A percentile compares a stretch with the other conserved stretches of the same genome.
Conservation (phyloP, 2,113 vertebrate species). For the Eptesicus fuscus region DNA sequence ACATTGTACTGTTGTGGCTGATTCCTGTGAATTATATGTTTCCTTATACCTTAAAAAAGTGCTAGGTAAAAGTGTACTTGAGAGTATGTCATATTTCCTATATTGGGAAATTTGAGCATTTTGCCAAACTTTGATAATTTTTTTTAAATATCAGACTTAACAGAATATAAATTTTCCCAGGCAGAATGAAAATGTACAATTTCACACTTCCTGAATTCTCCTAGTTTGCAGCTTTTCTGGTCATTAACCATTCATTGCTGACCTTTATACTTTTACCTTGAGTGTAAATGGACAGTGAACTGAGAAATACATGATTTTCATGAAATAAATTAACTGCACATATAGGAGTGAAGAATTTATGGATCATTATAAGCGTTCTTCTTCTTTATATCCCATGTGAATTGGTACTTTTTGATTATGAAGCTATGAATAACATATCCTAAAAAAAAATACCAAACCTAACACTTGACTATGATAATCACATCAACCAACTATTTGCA, state of each 20-base stretch:
- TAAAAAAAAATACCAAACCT: neutral
- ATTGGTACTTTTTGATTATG: neutral
- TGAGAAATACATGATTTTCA: conserved; percentile 32
- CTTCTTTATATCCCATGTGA: neutral
- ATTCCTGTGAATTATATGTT: conserved; percentile 52
- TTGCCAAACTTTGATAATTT: conserved; percentile 21
- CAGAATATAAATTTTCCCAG: conserved; percentile 18
- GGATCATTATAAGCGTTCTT: neutral
- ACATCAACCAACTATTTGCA: neutral
- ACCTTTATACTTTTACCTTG: conserved; percentile 51
- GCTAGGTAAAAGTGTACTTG: neutral
- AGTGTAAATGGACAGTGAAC: conserved; percentile 43
- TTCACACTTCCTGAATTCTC: conserved; percentile 26
- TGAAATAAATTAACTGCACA: conserved; percentile 36
- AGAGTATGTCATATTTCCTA: conserved; percentile 12
- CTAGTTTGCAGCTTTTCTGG: conserved; percentile 38
- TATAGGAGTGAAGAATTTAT: neutral
- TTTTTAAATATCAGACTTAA: conserved; percentile 46
- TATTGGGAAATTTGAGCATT: conserved; percentile 34
- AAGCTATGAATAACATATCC: neutral
- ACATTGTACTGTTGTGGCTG: neutral
- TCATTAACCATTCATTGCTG: conserved; percentile 46
- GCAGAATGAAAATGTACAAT: conserved; percentile 11
- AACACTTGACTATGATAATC: neutral
- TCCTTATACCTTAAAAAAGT: conserved; percentile 27